Evolutionary conservation across 2,113 vertebrate species (phyloP), one percentile per base, ranked within the genome.

Genomic region (Melanocharis versteri): DNA sequence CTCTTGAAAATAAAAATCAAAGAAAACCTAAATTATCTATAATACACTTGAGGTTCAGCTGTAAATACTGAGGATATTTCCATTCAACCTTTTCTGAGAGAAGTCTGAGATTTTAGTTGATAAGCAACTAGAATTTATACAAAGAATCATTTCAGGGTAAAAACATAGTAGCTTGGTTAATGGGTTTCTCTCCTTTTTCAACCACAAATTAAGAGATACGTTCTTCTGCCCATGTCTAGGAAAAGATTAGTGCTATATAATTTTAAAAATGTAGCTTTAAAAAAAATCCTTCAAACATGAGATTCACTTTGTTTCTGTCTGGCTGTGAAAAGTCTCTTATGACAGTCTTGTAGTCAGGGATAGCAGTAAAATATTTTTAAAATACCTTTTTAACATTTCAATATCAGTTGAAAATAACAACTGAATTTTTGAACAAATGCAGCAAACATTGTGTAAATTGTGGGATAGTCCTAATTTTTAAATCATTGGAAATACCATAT

Each of bases 161-260:
- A 90, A 85, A 17, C 2, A 3, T 31, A 54, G 27, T 22, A 33
- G 3, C 0, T 0, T 78, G 15, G 13, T 66, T 81, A 73, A 40
- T 23, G 6, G 5, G 7, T 61, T 89, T 16, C 8, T 82, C 42
- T 82, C 9, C 64, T 47, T 82, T 72, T 82, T 23, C 40, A 64
- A 9, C 12, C 82, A 28, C 10, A 60, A 68, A 26, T 40, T 6
- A 26, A 40, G 4, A 56, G 5, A 76, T 13, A 18, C 1, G 10
- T 66, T 72, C 15, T 79, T 78, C 47, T 82, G 4, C 20, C 19
- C 5, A 21, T 20, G 57, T 56, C 35, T 42, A 54, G 48, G 48
- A 31, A 33, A 56, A 39, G 51, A 54, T 5, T 56, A 66, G 64
- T 24, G 15, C 16, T 28, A 11, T 79, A 17, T 54, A 39, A 79